Evolutionary conservation across 2,113 vertebrate species (phyloP).

Genomic region (Zootoca vivipara): DNA sequence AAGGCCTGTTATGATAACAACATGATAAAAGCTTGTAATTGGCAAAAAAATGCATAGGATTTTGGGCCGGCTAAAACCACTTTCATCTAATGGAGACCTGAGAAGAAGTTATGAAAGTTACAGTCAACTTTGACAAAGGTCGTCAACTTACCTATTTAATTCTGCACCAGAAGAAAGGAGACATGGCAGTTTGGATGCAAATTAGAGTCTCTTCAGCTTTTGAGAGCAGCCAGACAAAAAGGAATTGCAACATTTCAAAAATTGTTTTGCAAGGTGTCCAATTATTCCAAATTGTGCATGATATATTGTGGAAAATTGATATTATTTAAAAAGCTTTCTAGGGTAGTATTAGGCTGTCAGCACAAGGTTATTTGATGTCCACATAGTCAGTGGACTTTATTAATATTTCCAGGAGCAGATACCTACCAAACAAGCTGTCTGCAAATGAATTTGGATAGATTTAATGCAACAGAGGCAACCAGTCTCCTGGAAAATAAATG

Average conservation of each 20-base stretch:
- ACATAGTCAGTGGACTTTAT: slow-evolving; percentile 20
- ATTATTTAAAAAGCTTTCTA: slow-evolving; percentile 65
- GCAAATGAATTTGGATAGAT: slow-evolving; percentile 20
- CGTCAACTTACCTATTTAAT: slow-evolving; percentile 20
- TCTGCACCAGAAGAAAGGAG: slow-evolving; percentile 40
- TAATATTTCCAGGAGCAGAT: slow-evolving; percentile 40
- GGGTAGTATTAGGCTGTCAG: slow-evolving; percentile 53
- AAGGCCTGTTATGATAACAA: slow-evolving; percentile 69
- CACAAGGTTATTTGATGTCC: slow-evolving; percentile 51
- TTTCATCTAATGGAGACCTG: slow-evolving; percentile 69
- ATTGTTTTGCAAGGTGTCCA: slow-evolving; percentile 33
- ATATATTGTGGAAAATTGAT: slow-evolving; percentile 57
- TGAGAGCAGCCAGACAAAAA: slow-evolving; percentile 48
- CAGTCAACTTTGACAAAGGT: slow-evolving; percentile 55
- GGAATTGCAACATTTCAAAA: slow-evolving; percentile 28
- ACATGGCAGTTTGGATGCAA: slow-evolving; percentile 35
- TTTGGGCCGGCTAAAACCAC: slow-evolving; percentile 62
- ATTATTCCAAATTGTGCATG: slow-evolving; percentile 45
- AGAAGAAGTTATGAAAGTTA: slow-evolving; percentile 53
- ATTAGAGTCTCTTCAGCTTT: slow-evolving; percentile 26
- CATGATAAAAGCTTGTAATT: slow-evolving; percentile 75
- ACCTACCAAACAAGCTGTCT: neutral
- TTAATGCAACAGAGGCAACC: slow-evolving; percentile 17
- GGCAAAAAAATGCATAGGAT: slow-evolving; percentile 66
- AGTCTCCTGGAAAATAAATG: neutral